Conservation (phyloP, 2,113 vertebrate genomes). For the Xiphophorus hellerii region DNA sequence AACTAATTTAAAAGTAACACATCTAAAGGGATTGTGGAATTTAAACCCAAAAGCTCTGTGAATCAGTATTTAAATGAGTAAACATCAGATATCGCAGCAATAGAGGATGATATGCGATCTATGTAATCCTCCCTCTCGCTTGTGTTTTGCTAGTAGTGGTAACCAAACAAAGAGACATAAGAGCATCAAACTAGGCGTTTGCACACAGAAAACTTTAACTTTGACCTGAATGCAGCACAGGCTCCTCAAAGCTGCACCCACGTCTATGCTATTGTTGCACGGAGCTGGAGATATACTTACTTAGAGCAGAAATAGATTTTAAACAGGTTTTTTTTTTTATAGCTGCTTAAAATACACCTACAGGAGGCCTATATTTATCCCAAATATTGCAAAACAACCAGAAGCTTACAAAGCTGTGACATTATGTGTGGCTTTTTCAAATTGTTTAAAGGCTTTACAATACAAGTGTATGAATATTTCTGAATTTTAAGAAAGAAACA, state of each 20-base stretch:
- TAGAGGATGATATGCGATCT: not conserved
- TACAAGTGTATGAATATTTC: not conserved
- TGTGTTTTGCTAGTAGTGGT: not conserved
- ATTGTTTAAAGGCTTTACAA: not conserved
- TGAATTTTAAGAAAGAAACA: not conserved
- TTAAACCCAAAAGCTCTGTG: not conserved
- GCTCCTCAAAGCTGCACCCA: too few species aligned
- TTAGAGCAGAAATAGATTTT: too few species aligned
- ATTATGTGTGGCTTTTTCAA: not conserved
- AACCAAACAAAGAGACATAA: not conserved
- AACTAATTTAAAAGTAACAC: not conserved
- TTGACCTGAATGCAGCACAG: not conserved
- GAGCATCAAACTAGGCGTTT: not conserved
- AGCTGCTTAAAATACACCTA: not conserved
- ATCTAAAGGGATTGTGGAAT: too few species aligned
- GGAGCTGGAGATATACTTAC: too few species aligned
- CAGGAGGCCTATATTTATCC: accelerated
- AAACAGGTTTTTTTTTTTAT: too few species aligned
- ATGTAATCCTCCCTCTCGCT: not conserved
- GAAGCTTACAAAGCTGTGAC: not conserved
- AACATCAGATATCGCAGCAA: not conserved
- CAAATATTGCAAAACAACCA: not conserved
- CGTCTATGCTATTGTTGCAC: too few species aligned
- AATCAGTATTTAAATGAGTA: not conserved
- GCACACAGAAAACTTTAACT: not conserved